Evolutionary conservation across 2,888 invertebrate species (phyloP).

Genomic region (Hirtodrosophila trivittata): DNA sequence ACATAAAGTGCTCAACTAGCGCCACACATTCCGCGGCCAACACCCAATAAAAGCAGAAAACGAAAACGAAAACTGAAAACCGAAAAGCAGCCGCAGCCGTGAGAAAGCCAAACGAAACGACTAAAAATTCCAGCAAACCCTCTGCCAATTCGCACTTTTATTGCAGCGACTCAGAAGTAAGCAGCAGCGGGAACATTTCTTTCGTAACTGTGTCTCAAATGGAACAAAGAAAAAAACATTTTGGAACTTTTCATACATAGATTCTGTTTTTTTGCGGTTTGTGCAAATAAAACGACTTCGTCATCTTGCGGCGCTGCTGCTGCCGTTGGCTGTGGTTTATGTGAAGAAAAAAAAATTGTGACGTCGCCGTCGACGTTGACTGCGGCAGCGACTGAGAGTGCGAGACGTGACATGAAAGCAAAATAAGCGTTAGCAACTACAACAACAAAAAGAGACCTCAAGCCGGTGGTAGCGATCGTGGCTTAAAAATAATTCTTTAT

Average conservation of each 20-base stretch:
- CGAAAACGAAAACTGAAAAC: constrained; percentile 12
- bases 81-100: constrained; percentile 40
- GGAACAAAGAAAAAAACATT: constrained; percentile 6
- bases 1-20: constrained; percentile 50
- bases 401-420: constrained; percentile 76
- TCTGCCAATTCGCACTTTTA: constrained; percentile 40
- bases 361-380: constrained; percentile 43
- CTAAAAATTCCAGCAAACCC: constrained; percentile 65
- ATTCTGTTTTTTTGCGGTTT: constrained; percentile 35
- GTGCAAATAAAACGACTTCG: constrained; percentile 76
- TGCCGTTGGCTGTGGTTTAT: constrained; percentile 34
- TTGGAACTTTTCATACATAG: constrained; percentile 16
- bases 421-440: constrained; percentile 42
- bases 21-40: constrained; percentile 71
- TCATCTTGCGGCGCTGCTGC: constrained; percentile 67
- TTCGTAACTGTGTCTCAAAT: constrained; percentile 13
- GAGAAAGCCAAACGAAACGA: constrained; percentile 54
- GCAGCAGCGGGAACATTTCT: constrained; percentile 24
- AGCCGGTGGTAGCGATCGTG: constrained; percentile 56
- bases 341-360: constrained; percentile 38
- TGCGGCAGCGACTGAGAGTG: constrained; percentile 36
- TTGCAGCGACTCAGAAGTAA: constrained; percentile 51
- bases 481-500: constrained; percentile 8
- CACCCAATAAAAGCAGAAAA: constrained; percentile 51
- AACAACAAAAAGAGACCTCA: constrained; percentile 33